Conservation (phyloP, 2,888 invertebrate genomes). For the Mystacides longicornis region DNA sequence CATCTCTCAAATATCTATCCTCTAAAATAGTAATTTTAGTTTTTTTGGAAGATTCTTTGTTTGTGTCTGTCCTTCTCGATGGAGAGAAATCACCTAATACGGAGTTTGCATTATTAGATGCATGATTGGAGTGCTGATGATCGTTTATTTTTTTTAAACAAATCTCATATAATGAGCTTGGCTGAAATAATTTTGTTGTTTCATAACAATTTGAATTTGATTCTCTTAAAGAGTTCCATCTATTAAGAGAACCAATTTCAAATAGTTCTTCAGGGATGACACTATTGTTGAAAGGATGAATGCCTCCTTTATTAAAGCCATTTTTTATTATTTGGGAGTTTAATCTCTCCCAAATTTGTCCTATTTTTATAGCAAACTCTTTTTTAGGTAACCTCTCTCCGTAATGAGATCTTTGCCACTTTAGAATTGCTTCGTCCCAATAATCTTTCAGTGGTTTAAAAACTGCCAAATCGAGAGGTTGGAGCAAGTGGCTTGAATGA, state of each 20-base stretch:
- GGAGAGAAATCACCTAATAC: neutral
- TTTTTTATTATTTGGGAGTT: neutral
- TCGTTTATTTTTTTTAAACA: constrained; percentile 1
- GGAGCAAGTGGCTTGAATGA: constrained; percentile 3
- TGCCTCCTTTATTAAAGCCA: neutral
- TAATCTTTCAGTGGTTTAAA: constrained; percentile 1
- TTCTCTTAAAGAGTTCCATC: neutral
- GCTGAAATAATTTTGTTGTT: neutral
- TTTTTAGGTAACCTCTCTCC: neutral
- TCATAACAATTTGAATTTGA: no score
- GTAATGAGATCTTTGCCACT: constrained; percentile 3
- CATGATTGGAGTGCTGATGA: neutral
- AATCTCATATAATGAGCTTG: neutral
- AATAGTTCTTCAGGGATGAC: neutral
- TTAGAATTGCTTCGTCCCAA: constrained; percentile 4
- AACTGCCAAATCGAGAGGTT: constrained; percentile 2
- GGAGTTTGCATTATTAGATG: neutral
- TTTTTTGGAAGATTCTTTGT: no score
- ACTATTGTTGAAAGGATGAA: neutral
- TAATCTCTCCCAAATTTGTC: constrained; percentile 3
- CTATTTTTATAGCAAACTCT: neutral
- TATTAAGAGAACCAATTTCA: neutral
- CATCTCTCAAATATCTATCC: constrained; percentile 2
- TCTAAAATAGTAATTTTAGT: neutral
- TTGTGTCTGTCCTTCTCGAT: no score